phyloP scores from a whole-genome alignment of 2,888 invertebrate species.

The Laspeyria flexula region DNA sequence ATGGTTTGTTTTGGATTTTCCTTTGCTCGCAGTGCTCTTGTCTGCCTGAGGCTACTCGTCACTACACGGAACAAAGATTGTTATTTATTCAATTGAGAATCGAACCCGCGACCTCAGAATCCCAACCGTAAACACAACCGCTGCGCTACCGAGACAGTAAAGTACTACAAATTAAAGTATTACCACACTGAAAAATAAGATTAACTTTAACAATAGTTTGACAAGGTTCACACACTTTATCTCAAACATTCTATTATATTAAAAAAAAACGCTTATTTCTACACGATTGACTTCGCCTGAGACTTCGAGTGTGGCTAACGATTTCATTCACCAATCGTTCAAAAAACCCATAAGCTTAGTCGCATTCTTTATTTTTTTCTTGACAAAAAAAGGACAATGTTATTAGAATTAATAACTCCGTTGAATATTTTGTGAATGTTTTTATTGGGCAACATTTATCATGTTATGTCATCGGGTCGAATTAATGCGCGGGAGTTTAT shows the following conservation, averaged over 20 bases:
- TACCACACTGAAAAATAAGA: too few relatives aligned
- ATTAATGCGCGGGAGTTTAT: conserved; percentile 42
- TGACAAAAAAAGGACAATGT: conserved; percentile 45
- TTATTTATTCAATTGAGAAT: too few relatives aligned
- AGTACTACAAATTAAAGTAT: too few relatives aligned
- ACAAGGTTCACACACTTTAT: neutral
- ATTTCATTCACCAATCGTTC: conserved; percentile 43
- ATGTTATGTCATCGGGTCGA: conserved; percentile 68
- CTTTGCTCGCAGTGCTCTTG: too few relatives aligned
- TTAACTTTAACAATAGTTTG: too few relatives aligned
- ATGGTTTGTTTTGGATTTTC: too few relatives aligned
- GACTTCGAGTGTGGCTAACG: conserved; percentile 50
- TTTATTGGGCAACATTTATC: conserved; percentile 67
- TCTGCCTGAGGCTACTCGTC: too few relatives aligned
- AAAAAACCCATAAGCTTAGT: conserved; percentile 27
- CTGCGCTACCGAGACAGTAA: too few relatives aligned
- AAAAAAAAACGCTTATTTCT: neutral
- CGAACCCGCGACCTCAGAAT: too few relatives aligned
- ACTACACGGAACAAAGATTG: too few relatives aligned
- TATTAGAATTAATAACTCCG: conserved; percentile 68
- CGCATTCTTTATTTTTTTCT: conserved; percentile 48
- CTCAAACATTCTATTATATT: too few relatives aligned
- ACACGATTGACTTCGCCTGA: conserved; percentile 1
- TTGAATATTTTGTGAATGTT: conserved; percentile 64
- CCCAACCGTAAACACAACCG: too few relatives aligned